Evolutionary conservation across 2,113 vertebrate species (phyloP), one percentile per base, ranked within the genome.

Genomic region (Bos indicus): DNA sequence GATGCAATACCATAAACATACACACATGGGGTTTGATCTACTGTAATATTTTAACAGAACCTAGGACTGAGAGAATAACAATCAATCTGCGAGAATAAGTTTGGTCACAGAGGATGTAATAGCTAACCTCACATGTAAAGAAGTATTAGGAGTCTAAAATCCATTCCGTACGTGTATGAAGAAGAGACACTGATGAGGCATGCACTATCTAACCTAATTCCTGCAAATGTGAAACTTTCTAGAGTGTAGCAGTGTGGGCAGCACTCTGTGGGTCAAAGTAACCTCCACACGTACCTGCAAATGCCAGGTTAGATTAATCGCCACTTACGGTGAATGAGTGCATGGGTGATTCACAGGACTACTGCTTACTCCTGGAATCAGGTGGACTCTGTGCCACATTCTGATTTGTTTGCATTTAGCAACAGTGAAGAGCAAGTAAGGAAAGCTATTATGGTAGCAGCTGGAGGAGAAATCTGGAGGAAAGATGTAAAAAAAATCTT

Each of bases 381-480:
- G 86, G 82, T 91, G 52, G 82, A n/a, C 92, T 91, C 93, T 91
- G 60, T 91, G 89, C 43, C 56, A 95, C 25, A 36, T 46, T 78
- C 40, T 97, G 64, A 90, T 91, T 89, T 89, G 91, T 90, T 89
- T 60, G 82, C 81, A 90, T 93, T 96, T 96, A 93, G n/a, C 59
- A 93, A 85, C 43, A 97, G 59, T 59, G 54, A 51, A 62, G 60
- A 94, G n/a, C 59, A 88, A 92, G 86, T 60, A 84, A 92, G 54
- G 77, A 26, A 97, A 94, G 36, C 84, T 82, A 91, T 96, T 92
- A 87, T 67, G 67, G 95, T 94, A 96, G 96, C 89, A 97, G 96
- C 95, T 98, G 97, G 91, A 95, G 67, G 60, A 98, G 51, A 98
- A 97, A 95, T 98, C 93, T 98, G 94, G 80, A 97, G 40, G 43